These are phyloP conservation scores for Pimephales promelas DNA, from an alignment of 2,113 vertebrate genomes.

Conservation along the genomic window DNA sequence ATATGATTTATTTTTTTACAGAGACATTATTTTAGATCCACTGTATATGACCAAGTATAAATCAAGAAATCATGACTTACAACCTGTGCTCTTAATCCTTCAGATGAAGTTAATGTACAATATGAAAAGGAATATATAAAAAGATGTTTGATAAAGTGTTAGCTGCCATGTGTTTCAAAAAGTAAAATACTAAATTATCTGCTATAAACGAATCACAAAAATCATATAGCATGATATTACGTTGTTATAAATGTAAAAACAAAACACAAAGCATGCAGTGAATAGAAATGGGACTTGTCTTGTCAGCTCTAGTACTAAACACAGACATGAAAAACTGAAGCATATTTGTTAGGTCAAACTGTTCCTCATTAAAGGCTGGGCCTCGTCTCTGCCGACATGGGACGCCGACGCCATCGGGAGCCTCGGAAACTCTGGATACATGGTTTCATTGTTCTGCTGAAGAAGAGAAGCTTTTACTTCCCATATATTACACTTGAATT, in stretches of 20 bases:
- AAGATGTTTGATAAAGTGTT: neutral
- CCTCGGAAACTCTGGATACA: conserved; percentile 3
- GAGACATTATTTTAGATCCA: no score
- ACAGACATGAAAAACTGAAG: neutral
- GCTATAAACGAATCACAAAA: neutral
- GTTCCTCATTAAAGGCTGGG: conserved; percentile 11
- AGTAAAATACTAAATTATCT: neutral
- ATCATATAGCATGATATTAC: neutral
- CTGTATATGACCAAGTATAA: neutral
- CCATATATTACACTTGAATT: neutral
- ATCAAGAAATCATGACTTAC: neutral
- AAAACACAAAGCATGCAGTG: neutral
- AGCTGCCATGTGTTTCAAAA: neutral
- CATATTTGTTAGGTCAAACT: neutral
- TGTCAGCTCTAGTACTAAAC: neutral
- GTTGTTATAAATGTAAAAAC: neutral
- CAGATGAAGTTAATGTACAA: neutral
- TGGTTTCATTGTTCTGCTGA: neutral
- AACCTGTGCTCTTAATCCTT: neutral
- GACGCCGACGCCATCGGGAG: neutral
- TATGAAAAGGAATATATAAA: neutral
- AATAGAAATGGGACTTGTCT: neutral
- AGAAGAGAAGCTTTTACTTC: neutral
- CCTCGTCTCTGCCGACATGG: neutral
- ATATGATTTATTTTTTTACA: no score